Base-by-base conservation (phyloP, 2,888 invertebrate genomes). In the Conops quadrifasciatus region DNA sequence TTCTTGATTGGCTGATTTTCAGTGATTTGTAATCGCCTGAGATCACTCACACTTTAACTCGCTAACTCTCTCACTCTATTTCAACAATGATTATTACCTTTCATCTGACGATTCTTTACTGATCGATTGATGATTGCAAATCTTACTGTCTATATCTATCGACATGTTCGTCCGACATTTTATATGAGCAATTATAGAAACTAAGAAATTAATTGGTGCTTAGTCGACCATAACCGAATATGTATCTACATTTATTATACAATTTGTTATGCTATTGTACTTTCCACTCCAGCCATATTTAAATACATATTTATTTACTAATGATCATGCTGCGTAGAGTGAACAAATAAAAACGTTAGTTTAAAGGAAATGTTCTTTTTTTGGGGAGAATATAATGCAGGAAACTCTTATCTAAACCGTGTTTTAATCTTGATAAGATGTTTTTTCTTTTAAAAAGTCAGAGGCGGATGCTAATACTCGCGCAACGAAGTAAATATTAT, bases 391-490 rank as follows among this genome's bases (percentile, higher is more conserved):
- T n/a, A 64, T 49, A 66, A 1, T 30, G 7, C 45, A 28, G 66
- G 53, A 53, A 53, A 36, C 43, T n/a, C 53, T 66, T 66, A 66
- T 66, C 66, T 9, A 36, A 1, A n/a, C 9, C 26, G 21, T 7
- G 4, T 49, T n/a, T 5, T 21, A 65, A 21, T 21, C 16, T 36
- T 47, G 63, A 53, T 51, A 53, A 30, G 9, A 24, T 13, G 28
- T 19, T 19, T 16, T 28, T 19, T 28, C 36, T 36, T 36, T 36
- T 26, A 58, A 58, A 58, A 58, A 28, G 2, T 47, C 15, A 43
- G 19, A 28, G 53, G 66, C 67, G 67, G 59, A 67, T 67, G 67
- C 47, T 59, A 43, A 21, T 59, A 16, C 5, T 30, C 16, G n/a
- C 9, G 26, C 16, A 51, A 28, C 2, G 26, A 64, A 64, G 53